Conservation (phyloP, 2,888 invertebrate genomes). For the Athalia rosae region DNA sequence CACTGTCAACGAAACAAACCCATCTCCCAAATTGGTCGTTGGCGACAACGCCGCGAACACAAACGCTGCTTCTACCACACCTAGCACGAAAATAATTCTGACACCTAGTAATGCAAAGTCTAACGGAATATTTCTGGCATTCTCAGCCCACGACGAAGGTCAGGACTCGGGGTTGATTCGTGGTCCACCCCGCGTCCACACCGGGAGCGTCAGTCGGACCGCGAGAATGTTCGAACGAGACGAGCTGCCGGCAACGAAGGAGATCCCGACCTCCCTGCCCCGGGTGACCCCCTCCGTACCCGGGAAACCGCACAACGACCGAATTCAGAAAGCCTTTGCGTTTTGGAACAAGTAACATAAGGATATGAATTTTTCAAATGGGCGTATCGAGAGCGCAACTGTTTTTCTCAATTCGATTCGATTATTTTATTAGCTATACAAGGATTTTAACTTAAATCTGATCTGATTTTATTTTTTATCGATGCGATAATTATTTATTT, state of each 20-base stretch:
- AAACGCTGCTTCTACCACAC: not conserved
- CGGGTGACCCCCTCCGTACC: conserved; percentile 52
- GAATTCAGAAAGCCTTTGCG: conserved; percentile 73
- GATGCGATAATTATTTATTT: too few species aligned
- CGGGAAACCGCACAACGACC: conserved; percentile 62
- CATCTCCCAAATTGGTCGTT: not conserved
- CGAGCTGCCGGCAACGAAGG: conserved; percentile 52
- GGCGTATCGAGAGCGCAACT: not conserved
- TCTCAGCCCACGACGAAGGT: conserved; percentile 56
- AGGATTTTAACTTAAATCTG: not conserved
- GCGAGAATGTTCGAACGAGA: conserved; percentile 69
- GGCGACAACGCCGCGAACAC: not conserved
- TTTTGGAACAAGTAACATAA: conserved; percentile 73
- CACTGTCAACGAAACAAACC: not conserved
- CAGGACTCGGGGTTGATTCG: conserved; percentile 65
- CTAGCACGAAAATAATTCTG: not conserved
- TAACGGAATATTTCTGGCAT: conserved; percentile 35
- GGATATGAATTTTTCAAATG: not conserved
- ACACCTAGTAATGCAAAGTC: not conserved
- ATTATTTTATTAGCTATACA: too few species aligned
- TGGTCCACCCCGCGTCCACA: conserved; percentile 60
- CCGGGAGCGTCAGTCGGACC: conserved; percentile 70
- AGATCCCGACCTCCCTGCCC: conserved; percentile 48
- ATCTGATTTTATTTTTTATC: not conserved
- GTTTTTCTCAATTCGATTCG: not conserved